Base-by-base conservation (phyloP, 2,888 invertebrate genomes). In the Deroplatys truncata region DNA sequence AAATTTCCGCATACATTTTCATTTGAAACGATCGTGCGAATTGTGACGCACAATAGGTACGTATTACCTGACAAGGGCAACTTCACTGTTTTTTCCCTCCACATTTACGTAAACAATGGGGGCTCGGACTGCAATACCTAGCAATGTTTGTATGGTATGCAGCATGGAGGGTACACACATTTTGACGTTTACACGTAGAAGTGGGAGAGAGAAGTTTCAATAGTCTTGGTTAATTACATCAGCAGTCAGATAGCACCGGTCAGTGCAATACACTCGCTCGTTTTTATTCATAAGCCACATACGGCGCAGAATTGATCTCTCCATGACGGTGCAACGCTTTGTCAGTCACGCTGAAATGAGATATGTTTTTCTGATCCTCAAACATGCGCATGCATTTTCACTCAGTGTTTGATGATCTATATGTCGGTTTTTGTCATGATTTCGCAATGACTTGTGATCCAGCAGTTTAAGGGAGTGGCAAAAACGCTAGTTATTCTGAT, bases 171-270 rank as follows among this genome's bases (percentile, higher is more conserved):
- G 87, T 87, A 82, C 87, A 87, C 31, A 82, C 28, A 87, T 82
- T 87, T 43, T 87, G 82, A 87, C 82, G 35, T 87, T 29, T 72
- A 72, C 28, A 28, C 13, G 28, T 8, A n/a, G 25, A 85, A 25
- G 82, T 28, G 82, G 13, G 29, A 82, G 56, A 72, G 72, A 56
- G 56, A 29, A 20, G 0, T 87, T 87, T 82, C 82, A 87, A 87
- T 82, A 87, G 87, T 82, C 87, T 28, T 35, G 20, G 83, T 87
- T 87, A 87, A 87, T 87, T 87, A 83, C 83, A 87, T 82, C 29
- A 56, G 56, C 20, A 56, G 82, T 87, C 87, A 82, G 35, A 87
- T 83, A 82, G 82, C 9, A 20, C n/a, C 5, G 87, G 87, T 87
- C 82, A 83, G 28, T 85, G 28, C 85, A 85, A n/a, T 49, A 49